Evolutionary conservation across 2,888 invertebrate genomes (phyloP).

Genomic region (Geotrupes spiniger): DNA sequence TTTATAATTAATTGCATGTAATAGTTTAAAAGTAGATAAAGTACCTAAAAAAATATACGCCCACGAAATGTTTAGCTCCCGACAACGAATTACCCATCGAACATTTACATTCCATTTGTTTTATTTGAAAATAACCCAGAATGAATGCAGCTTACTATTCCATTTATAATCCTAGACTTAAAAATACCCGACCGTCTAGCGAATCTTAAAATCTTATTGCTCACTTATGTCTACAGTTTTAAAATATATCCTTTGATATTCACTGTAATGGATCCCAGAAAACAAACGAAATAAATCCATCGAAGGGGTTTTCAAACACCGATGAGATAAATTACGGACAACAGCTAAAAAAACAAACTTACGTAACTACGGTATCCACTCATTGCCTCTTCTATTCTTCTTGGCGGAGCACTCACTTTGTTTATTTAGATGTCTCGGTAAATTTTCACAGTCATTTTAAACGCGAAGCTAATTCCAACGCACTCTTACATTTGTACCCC

Average conservation of each 20-base stretch:
- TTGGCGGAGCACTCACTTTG: slow-evolving; percentile 17
- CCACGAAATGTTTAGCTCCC: not conserved
- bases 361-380: slow-evolving; percentile 38
- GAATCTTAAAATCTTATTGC: slow-evolving; percentile 18
- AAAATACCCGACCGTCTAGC: slow-evolving; percentile 21
- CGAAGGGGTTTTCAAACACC: slow-evolving; percentile 1
- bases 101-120: slow-evolving; percentile 6
- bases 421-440: slow-evolving; percentile 1
- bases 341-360: slow-evolving; percentile 22
- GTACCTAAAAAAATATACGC: slow-evolving; percentile 2
- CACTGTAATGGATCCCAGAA: not conserved
- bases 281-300: not conserved
- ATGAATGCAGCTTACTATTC: slow-evolving; percentile 16
- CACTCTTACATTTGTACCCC: no score
- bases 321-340: not conserved
- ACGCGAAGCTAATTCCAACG: not conserved
- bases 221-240: slow-evolving; percentile 12
- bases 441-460: slow-evolving; percentile 14
- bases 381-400: slow-evolving; percentile 25
- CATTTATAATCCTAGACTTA: slow-evolving; percentile 18
- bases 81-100: no score
- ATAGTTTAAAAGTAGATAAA: no score
- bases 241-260: slow-evolving; percentile 7
- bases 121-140: slow-evolving; percentile 17
- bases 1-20: no score